A percentile compares a stretch with the other conserved stretches of the same genome.
These are phyloP conservation scores for Scaptomyza cyrtandrae DNA, from an alignment of 2,888 invertebrate genomes.

Conservation along the genomic window DNA sequence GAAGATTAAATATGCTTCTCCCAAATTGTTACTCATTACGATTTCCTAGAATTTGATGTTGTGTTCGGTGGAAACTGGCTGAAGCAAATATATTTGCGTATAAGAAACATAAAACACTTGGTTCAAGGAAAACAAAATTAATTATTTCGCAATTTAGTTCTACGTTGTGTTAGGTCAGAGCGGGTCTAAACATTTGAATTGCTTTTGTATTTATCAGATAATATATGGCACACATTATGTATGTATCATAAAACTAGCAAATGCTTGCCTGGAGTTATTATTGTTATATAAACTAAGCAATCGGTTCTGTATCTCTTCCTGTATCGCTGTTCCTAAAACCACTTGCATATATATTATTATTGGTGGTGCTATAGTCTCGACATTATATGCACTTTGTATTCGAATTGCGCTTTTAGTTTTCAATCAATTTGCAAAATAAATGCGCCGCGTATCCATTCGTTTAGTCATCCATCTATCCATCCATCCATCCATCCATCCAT, in stretches of 20 bases:
- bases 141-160: neutral
- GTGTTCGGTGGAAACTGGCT: no score
- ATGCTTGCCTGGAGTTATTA: no score
- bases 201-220: no score
- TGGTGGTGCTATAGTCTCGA: slow-evolving; percentile 10
- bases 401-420: slow-evolving; percentile 36
- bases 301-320: neutral
- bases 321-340: no score
- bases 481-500: neutral
- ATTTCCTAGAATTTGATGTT: neutral
- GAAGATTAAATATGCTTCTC: neutral
- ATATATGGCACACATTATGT: no score
- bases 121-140: neutral
- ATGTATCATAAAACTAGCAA: no score
- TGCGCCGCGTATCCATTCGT: slow-evolving; percentile 20
- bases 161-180: neutral
- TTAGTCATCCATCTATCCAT: slow-evolving; percentile 43
- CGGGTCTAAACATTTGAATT: no score
- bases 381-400: slow-evolving; percentile 35
- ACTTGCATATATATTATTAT: neutral
- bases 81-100: neutral
- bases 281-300: neutral
- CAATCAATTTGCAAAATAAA: slow-evolving; percentile 44
- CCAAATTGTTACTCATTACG: neutral
- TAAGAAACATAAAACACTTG: neutral